Conservation (phyloP, 2,888 invertebrate genomes). For the Elaeidobius kamerunicus region DNA sequence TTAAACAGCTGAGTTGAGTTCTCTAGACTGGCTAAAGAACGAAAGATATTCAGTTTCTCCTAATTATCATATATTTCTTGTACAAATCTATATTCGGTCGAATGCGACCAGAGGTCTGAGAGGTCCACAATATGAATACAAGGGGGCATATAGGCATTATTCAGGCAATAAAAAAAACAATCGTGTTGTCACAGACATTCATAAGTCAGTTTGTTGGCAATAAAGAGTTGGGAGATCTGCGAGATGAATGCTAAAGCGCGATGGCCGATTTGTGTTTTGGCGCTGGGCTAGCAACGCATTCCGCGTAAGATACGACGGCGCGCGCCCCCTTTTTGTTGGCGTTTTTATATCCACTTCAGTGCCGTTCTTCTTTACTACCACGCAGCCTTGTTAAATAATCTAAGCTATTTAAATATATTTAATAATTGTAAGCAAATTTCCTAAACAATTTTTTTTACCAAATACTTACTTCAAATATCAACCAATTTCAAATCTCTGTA, state of each 20-base stretch:
- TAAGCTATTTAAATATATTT: too few relatives aligned
- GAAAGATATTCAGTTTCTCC: conserved; percentile 18
- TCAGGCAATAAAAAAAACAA: conserved; percentile 36
- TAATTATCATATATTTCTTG: conserved; percentile 29
- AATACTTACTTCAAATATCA: background rate
- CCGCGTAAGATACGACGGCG: conserved; percentile 34
- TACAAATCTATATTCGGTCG: conserved; percentile 26
- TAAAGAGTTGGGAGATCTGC: conserved; percentile 41
- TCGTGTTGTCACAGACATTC: conserved; percentile 43
- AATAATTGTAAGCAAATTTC: too few relatives aligned
- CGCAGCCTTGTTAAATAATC: too few relatives aligned
- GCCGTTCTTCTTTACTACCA: conserved; percentile 5
- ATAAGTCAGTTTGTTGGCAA: conserved; percentile 45
- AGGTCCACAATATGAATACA: conserved; percentile 37
- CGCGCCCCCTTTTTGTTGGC: conserved; percentile 41
- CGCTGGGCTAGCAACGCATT: conserved; percentile 49
- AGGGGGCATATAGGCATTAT: conserved; percentile 37
- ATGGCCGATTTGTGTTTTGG: conserved; percentile 49
- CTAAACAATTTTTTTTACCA: too few relatives aligned
- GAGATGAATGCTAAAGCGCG: conserved; percentile 48
- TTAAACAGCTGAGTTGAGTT: background rate
- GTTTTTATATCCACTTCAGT: conserved; percentile 37
- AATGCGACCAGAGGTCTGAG: conserved; percentile 11
- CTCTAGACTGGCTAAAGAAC: background rate
- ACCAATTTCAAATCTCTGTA: background rate